Evolutionary conservation across 2,888 invertebrate genomes (phyloP).

Genomic region (Chrysopilus asiliformis): DNA sequence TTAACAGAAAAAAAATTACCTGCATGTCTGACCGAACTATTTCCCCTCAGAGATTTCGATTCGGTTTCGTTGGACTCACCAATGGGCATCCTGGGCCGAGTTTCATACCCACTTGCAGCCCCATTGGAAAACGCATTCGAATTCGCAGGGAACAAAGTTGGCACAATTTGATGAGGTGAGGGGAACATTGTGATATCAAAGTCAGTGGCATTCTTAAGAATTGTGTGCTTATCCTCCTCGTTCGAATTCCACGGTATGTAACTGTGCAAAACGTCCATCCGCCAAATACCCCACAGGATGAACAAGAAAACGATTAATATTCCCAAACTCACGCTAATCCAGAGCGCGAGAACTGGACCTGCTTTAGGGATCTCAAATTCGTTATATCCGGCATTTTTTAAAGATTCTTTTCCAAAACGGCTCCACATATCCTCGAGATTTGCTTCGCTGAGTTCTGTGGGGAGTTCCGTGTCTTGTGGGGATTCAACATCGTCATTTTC

Average conservation of each 20-base stretch:
- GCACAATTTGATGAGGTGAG: constrained; percentile 19
- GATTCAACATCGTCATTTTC: constrained; percentile 10
- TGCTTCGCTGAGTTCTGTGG: neutral
- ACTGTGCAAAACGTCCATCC: constrained; percentile 9
- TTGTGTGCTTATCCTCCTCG: constrained; percentile 12
- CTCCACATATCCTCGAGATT: constrained; percentile 13
- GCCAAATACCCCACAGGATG: constrained; percentile 9
- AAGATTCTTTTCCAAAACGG: constrained; percentile 11
- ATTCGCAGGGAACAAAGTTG: constrained; percentile 16
- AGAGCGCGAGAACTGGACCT: constrained; percentile 13
- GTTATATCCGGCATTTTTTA: constrained; percentile 9
- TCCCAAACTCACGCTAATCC: constrained; percentile 16
- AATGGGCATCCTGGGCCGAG: constrained; percentile 2
- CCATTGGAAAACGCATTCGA: constrained; percentile 5
- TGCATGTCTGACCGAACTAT: no score
- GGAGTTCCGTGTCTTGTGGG: neutral
- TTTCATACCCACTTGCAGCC: constrained; percentile 3
- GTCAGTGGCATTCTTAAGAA: constrained; percentile 9
- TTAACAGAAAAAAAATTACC: no score
- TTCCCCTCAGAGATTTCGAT: constrained; percentile 2
- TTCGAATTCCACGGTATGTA: constrained; percentile 12
- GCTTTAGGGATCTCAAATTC: constrained; percentile 15
- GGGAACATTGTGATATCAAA: constrained; percentile 20
- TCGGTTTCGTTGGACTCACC: constrained; percentile 5
- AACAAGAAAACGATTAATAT: constrained; percentile 13